Base-by-base conservation (phyloP, 2,888 invertebrate genomes). In the Aphidius colemani region DNA sequence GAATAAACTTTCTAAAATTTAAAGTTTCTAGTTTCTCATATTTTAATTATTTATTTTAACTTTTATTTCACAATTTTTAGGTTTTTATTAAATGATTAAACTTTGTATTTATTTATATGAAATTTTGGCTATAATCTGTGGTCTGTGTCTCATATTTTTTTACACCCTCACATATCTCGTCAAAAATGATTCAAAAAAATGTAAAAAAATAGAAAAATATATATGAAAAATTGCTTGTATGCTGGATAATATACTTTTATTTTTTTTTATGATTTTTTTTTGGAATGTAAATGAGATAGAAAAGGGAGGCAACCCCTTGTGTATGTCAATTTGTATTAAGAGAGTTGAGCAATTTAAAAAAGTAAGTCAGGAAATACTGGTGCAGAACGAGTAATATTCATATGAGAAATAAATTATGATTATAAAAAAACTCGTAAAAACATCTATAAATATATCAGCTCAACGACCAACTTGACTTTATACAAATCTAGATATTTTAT, bases 371-470 rank as follows among this genome's bases (percentile, higher is more conserved):
- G 62, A 67, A 68, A 71, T 71, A 72, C 73, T 70, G 66, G 69
- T 65, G 58, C 66, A 64, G 59, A 67, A 66, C 65, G 69, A 69
- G 9, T 70, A 40, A 51, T 13, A 58, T 58, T 40, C 53, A 43
- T 44, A 61, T 61, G 59, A 59, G 69, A 70, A 66, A 76, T 30
- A 74, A 75, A 75, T 75, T 73, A 76, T 30, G 30, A 30, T 76
- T 74, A 71, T 70, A 70, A 71, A 70, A 70, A 65, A 64, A 64
- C 65, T 64, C 72, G 65, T 73, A 73, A 72, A 73, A 75, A 73
- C 66, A 70, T 72, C 72, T 70, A 72, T 69, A 71, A 73, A 74
- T 70, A 72, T 70, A 72, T 70, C 63, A 53, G 60, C 39, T 11
- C 11, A 56, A 57, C 60, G 41, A 49, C 56, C 13, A 58, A 57